Base-by-base conservation (phyloP, 2,888 invertebrate genomes). In the Tipula vernalis region DNA sequence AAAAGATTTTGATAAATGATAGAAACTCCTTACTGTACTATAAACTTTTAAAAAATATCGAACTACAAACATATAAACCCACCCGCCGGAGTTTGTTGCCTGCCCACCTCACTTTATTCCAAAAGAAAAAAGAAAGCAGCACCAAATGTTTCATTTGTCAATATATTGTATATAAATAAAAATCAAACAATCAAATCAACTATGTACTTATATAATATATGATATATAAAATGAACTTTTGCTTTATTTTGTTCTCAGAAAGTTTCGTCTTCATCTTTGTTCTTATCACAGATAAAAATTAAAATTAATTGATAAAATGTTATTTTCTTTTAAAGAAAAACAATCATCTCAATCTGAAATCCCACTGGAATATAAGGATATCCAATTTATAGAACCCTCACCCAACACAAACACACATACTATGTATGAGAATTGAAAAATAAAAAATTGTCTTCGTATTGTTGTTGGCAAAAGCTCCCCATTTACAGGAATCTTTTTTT, bases 261-360 rank as follows among this genome's bases (percentile, higher is more conserved):
- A 71, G 71, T 71, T 71, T 71, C 28, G 28, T 71, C 71, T 71
- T 71, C 71, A 71, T 28, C 28, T 18, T 57, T 1, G 51, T 57
- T 12, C 51, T 71, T 71, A 71, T 71, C 71, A 28, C 28, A 71
- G 71, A 71, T 71, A 28, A 71, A 71, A 71, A 71, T 71, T 71
- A 71, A 71, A 71, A 71, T 71, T 71, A 71, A 71, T 71, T 71
- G 71, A 71, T 71, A 71, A 71, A 71, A 71, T 71, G 71, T 71
- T 71, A 71, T 71, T 28, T 71, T 71, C 12, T 12, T 71, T 71
- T 28, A 71, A 28, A 71, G 28, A 71, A 4, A 51, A 51, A 15
- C 15, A 51, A 51, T 71, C 71, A 71, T 71, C 28, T 71, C 71
- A 71, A 51, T 51, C 15, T 51, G 3, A 51, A 71, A 71, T 28